These are phyloP conservation scores for Typhlomys cinereus DNA, from an alignment of 2,113 vertebrate species.

Conservation along the genomic window DNA sequence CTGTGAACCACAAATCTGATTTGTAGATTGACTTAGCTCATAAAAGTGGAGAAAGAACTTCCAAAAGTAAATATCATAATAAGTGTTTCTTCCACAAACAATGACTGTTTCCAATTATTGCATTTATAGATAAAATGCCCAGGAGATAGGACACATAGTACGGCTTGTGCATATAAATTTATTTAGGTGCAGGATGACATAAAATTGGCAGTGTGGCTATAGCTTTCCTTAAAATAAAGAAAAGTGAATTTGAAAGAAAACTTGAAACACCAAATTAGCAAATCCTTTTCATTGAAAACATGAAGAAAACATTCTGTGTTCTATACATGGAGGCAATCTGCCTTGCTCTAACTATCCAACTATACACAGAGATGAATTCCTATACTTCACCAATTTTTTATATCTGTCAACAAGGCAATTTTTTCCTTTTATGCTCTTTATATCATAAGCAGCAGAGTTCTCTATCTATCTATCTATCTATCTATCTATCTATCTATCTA, in stretches of 20 bases:
- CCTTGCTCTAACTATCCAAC: neutral
- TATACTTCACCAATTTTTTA: slow-evolving; percentile 11
- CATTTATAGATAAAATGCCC: slow-evolving; percentile 32
- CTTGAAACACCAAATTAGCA: slow-evolving; percentile 47
- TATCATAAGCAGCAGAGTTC: slow-evolving; percentile 28
- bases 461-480: too few relatives aligned
- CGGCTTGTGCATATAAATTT: neutral
- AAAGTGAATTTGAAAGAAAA: slow-evolving; percentile 47
- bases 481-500: neutral
- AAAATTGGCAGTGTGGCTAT: neutral
- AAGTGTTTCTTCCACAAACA: slow-evolving; percentile 34
- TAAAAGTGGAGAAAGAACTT: neutral
- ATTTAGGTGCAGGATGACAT: slow-evolving; percentile 10
- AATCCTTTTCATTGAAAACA: slow-evolving; percentile 33
- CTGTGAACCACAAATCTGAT: neutral
- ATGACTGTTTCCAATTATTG: neutral
- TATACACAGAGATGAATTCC: neutral
- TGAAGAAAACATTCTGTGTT: neutral
- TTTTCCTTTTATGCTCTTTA: neutral
- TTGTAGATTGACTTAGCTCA: slow-evolving; percentile 11
- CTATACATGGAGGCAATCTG: neutral
- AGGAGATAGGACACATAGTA: neutral
- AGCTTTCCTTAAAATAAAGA: slow-evolving; percentile 14
- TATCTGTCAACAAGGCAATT: slow-evolving; percentile 11
- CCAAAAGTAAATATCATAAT: slow-evolving; percentile 18